phyloP scores from a whole-genome alignment of 2,888 invertebrate species.

The Onchidella celtica region DNA sequence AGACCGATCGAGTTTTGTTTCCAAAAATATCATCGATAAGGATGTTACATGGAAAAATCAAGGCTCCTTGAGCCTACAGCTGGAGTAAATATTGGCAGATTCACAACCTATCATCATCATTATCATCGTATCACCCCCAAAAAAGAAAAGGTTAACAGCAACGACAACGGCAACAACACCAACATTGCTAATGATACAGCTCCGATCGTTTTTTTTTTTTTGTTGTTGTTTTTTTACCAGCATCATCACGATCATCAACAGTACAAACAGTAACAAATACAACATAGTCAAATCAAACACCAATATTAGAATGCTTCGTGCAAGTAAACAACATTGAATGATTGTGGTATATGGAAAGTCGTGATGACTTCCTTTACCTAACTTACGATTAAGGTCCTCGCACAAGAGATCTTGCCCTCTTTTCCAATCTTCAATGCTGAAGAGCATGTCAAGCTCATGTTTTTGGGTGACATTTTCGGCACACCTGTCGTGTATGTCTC shows the following conservation, averaged over 20 bases:
- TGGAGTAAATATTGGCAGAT: too few relatives aligned
- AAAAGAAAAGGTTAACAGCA: too few relatives aligned
- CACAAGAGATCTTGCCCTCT: constrained; percentile 50
- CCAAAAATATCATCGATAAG: too few relatives aligned
- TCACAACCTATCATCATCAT: too few relatives aligned
- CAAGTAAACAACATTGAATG: constrained; percentile 31
- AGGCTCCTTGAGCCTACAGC: too few relatives aligned
- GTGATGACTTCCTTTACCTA: constrained; percentile 46
- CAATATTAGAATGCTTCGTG: constrained; percentile 36
- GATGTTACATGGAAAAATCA: too few relatives aligned
- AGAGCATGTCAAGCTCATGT: constrained; percentile 52
- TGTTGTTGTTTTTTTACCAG: too few relatives aligned
- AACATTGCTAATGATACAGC: too few relatives aligned
- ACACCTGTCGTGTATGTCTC: constrained; percentile 47
- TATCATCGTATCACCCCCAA: too few relatives aligned
- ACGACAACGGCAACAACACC: too few relatives aligned
- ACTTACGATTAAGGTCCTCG: constrained; percentile 52
- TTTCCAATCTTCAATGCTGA: constrained; percentile 51
- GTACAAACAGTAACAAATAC: neutral
- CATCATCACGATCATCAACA: neutral
- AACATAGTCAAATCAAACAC: constrained; percentile 1
- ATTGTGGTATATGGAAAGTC: constrained; percentile 21
- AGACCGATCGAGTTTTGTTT: too few relatives aligned
- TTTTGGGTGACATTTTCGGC: constrained; percentile 38
- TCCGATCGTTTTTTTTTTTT: too few relatives aligned